phyloP scores from a whole-genome alignment of 1,140 invertebrate species.

The Manduca sexta region DNA sequence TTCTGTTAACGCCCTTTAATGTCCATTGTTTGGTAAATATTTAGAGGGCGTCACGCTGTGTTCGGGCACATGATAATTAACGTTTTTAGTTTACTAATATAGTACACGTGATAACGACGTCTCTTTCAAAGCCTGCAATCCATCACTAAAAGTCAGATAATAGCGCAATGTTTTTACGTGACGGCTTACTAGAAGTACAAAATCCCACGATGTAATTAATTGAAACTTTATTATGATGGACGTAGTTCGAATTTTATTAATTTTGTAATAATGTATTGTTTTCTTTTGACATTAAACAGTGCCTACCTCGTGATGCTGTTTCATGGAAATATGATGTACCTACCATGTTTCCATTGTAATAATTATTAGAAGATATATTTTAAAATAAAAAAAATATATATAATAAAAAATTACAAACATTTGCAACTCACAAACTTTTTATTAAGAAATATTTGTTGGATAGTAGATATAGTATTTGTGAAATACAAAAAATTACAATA shows the following conservation, averaged over 20 bases:
- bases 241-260: too few relatives aligned
- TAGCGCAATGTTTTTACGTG: background rate
- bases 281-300: too few relatives aligned
- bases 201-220: constrained; percentile 3
- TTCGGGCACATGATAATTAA: background rate
- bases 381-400: too few relatives aligned
- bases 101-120: constrained; percentile 9
- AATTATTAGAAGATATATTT: too few relatives aligned
- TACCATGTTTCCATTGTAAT: too few relatives aligned
- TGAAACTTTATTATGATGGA: background rate
- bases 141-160: constrained; percentile 1
- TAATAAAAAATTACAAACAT: too few relatives aligned
- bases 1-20: background rate
- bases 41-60: background rate
- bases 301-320: too few relatives aligned
- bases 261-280: too few relatives aligned
- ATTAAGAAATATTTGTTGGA: too few relatives aligned
- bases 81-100: background rate
- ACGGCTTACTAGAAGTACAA: background rate
- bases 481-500: too few relatives aligned
- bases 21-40: background rate
- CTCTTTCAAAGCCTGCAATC: constrained; percentile 9
- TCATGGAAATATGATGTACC: background rate
- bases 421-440: too few relatives aligned
- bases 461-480: too few relatives aligned